phyloP scores from a whole-genome alignment of 2,113 vertebrate genomes.

The Neodontobutis hainanensis region DNA sequence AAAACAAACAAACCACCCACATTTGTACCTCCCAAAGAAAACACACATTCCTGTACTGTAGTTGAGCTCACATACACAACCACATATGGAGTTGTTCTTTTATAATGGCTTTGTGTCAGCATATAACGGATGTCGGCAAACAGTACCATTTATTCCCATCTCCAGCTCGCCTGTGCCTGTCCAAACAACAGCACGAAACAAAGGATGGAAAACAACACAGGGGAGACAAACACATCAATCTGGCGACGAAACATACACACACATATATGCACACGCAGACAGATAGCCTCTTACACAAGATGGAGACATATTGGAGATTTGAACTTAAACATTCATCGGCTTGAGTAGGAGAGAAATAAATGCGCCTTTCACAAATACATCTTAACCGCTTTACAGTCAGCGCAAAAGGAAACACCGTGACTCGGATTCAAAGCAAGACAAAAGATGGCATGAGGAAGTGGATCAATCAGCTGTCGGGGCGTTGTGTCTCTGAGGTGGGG shows the following conservation, averaged over 20 bases:
- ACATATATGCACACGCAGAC: conserved; percentile 33
- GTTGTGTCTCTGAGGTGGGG: conserved; percentile 26
- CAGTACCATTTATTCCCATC: conserved; percentile 79
- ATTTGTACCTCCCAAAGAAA: conserved; percentile 26
- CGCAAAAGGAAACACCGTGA: neutral
- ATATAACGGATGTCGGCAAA: conserved; percentile 75
- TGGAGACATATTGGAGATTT: conserved; percentile 35
- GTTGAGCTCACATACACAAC: conserved; percentile 24
- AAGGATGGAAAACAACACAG: conserved; percentile 73
- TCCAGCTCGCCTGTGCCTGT: conserved; percentile 69
- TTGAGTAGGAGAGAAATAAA: neutral
- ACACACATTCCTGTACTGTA: conserved; percentile 38
- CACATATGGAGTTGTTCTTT: conserved; percentile 62
- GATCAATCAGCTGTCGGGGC: conserved; percentile 50
- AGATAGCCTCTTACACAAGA: conserved; percentile 26
- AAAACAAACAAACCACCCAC: conserved; percentile 36
- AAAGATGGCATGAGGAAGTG: conserved; percentile 14
- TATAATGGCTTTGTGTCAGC: conserved; percentile 78
- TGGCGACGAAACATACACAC: conserved; percentile 47
- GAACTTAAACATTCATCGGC: conserved; percentile 40
- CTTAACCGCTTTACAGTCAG: conserved; percentile 3
- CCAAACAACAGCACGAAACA: conserved; percentile 70
- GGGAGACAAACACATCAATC: conserved; percentile 78
- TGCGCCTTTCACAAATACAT: neutral
- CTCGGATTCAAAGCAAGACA: conserved; percentile 5